Conservation (phyloP, 64 coral and sea anemone species). For the Actinia equina region DNA sequence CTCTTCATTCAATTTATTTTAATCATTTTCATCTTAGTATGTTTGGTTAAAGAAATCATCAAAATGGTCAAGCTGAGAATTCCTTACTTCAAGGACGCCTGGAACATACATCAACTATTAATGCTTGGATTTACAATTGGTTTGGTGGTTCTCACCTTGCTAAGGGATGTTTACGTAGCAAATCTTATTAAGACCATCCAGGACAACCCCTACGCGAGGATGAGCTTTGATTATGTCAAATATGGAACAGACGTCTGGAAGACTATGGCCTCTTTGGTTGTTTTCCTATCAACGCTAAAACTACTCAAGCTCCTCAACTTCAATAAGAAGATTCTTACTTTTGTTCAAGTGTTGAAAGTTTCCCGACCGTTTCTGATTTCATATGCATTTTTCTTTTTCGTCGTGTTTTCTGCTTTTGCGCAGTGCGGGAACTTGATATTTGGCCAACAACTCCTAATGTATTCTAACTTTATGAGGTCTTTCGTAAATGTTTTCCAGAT, state of each 20-base stretch:
- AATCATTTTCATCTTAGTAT: conserved; percentile 45
- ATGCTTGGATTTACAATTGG: conserved; percentile 34
- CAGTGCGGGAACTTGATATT: conserved; percentile 45
- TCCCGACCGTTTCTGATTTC: conserved; percentile 32
- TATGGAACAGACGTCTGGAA: conserved; percentile 17
- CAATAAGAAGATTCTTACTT: conserved; percentile 37
- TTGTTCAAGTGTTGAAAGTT: conserved; percentile 27
- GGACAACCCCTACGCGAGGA: conserved; percentile 45
- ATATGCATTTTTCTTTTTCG: conserved; percentile 35
- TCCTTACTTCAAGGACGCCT: conserved; percentile 39
- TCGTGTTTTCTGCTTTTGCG: conserved; percentile 61
- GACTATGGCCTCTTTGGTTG: conserved; percentile 20
- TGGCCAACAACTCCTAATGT: conserved; percentile 27
- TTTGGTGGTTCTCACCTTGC: conserved; percentile 26
- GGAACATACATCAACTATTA: conserved; percentile 48
- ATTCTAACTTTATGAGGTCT: conserved; percentile 35
- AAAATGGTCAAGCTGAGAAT: conserved; percentile 42
- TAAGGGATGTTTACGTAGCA: conserved; percentile 24
- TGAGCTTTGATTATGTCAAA: conserved; percentile 49
- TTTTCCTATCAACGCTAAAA: conserved; percentile 63
- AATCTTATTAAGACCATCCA: conserved; percentile 5
- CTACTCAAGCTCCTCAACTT: conserved; percentile 58
- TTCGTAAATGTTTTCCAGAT: conserved; percentile 29
- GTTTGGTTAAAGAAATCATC: conserved; percentile 27
- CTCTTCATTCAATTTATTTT: conserved; percentile 11